Base-by-base conservation (phyloP, 2,113 vertebrate species). In the Castor canadensis region DNA sequence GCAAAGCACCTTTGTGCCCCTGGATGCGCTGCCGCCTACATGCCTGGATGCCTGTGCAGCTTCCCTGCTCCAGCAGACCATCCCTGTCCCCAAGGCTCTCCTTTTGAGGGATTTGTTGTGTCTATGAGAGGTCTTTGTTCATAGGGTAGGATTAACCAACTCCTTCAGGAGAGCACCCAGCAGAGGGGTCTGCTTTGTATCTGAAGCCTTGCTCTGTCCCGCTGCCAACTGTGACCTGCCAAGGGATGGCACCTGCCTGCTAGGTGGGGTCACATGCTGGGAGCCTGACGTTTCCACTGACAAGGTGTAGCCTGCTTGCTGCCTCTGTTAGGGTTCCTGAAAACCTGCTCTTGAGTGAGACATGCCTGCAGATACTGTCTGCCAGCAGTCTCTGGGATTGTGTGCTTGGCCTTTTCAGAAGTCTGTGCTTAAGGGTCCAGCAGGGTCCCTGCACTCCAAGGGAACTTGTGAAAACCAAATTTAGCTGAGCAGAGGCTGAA, bases 1-100 rank as follows among this genome's bases (percentile, higher is more conserved):
- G 92, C 84, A 95, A 87, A 94, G 87, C 52, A 69, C 91, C 87
- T 89, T 81, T 80, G 73, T 32, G 43, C 54, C 35, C 9, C 47
- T 58, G 95, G 88, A 1, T 22, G 30, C 69, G 56, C 45, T 5
- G 66, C 81, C 85, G 81, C 52, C 93, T 93, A 64, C 62, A 85
- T 88, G 93, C 87, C n/a, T 8, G 16, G 58, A 22, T 1, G 38
- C 91, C 82, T 76, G 82, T 80, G 49, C 49, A 20, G 66, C 87
- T 80, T 64, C 76, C 67, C 24, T 45, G n/a, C 52, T 40, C 67
- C 52, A 62, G 66, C 38, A 64, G 28, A 5, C 77, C 47, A 16
- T 56, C 19, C 35, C 32, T 28, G 52, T 43, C 43, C 71, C 6
- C 8, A 43, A 38, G 8, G 30, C 7, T 11, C 24, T n/a, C 24